These are phyloP conservation scores for Cinclus cinclus DNA, from an alignment of 2,113 vertebrate species.

Conservation along the genomic window DNA sequence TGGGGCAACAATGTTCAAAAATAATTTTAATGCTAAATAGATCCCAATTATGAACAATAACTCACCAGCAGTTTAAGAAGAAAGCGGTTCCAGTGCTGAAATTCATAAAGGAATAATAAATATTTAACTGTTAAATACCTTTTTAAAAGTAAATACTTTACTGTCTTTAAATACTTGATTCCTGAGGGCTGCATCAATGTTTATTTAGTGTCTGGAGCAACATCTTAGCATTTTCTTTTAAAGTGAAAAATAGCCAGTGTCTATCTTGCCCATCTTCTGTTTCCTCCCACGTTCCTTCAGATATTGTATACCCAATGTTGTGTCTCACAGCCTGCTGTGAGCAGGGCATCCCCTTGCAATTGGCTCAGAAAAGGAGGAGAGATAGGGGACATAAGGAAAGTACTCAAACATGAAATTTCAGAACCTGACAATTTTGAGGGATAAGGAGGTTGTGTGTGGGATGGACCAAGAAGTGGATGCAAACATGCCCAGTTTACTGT, in stretches of 20 bases:
- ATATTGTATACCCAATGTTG: not conserved
- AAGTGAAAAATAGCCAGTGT: not conserved
- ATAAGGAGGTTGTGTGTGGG: not conserved
- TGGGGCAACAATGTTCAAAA: not conserved
- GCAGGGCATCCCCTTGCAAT: not conserved
- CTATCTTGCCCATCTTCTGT: not conserved
- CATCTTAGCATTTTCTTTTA: not conserved
- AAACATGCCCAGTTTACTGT: not conserved
- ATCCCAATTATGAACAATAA: not conserved
- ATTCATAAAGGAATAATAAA: not conserved
- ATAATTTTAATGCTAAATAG: not conserved
- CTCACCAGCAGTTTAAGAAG: not conserved
- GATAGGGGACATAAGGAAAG: not conserved
- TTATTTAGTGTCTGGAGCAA: not conserved
- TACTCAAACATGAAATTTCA: not conserved
- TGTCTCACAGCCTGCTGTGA: not conserved
- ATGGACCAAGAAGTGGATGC: not conserved
- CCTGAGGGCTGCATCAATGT: not conserved
- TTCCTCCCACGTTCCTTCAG: not conserved
- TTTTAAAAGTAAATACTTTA: too few species aligned
- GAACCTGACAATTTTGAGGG: not conserved
- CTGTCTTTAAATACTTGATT: not conserved
- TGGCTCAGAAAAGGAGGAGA: not conserved
- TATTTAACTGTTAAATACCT: too few species aligned
- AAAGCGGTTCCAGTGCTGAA: not conserved